Conservation (phyloP, 1,140 invertebrate genomes). For the Pogonomyrmex californicus region DNA sequence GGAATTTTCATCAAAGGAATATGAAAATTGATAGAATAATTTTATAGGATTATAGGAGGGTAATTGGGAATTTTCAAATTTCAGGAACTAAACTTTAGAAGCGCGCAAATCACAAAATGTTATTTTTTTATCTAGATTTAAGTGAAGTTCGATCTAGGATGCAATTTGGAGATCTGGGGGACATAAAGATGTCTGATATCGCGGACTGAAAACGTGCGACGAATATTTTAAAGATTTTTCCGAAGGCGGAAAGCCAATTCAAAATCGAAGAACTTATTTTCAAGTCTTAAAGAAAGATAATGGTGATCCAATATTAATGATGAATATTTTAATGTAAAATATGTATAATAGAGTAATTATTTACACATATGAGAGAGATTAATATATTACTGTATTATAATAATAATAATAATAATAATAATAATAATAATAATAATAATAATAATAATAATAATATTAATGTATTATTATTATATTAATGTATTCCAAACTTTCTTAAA, state of each 20-base stretch:
- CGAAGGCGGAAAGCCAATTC: background rate
- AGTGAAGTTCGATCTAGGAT: background rate
- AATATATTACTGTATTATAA: background rate
- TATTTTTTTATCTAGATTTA: background rate
- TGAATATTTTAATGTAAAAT: background rate
- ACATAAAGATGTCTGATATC: background rate
- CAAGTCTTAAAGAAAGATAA: background rate
- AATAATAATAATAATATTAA: background rate
- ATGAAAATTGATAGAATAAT: background rate
- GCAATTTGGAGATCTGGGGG: background rate
- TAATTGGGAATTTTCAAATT: slow-evolving; percentile 10
- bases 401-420: background rate
- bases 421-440: background rate
- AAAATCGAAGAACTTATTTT: background rate
- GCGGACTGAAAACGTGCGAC: background rate
- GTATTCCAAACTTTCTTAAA: too few species aligned
- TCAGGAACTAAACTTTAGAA: background rate
- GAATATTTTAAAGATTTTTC: background rate
- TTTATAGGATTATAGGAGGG: background rate
- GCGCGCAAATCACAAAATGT: background rate
- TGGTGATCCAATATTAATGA: background rate
- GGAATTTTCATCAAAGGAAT: background rate
- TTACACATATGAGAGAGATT: background rate
- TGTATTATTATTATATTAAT: background rate
- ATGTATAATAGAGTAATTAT: background rate